Evolutionary conservation across 2,113 vertebrate species (phyloP), one percentile per base, ranked within the genome.

Genomic region (Notechis scutatus): DNA sequence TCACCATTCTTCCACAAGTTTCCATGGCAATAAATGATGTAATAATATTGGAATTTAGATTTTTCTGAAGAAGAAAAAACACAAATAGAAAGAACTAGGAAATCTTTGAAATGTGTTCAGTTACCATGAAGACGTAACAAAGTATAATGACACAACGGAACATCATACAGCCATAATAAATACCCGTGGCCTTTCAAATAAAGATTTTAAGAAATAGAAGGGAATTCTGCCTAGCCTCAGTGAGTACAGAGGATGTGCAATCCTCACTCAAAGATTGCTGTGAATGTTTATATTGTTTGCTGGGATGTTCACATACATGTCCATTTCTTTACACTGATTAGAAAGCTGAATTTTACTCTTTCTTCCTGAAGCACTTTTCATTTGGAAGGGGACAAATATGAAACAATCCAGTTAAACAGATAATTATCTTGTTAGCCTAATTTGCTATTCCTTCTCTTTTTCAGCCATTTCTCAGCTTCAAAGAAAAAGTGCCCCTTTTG

Each of bases 61-160:
- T 88, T 96, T 54, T 87, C 18, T 93, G 39, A 50, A 47, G 47
- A 50, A 50, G 86, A 57, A 64, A 89, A 90, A 89, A 89, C 59
- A 85, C 11, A 91, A 93, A 85, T 91, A n/a, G 14, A 89, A 20
- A 81, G 93, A 87, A 95, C 59, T 29, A 90, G 61, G 11, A 89
- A 87, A 69, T 74, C 3, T 92, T 94, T 39, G 21, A 93, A 94
- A 56, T 1, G 10, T 5, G 57, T 92, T 93, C 91, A 87, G 18
- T 94, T 93, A 87, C 29, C 91, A 90, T 34, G 90, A 91, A 10
- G 39, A 59, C 59, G 54, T 91, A 59, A 90, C 18, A 81, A 90
- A 91, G 56, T 93, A 50, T 88, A 94, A 85, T 55, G 64, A 52
- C 47, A 91, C 74, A 57, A 87, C 64, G 93, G 86, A 91, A 91